Conservation (phyloP, 1,140 invertebrate genomes). For the Pectinophora gossypiella region DNA sequence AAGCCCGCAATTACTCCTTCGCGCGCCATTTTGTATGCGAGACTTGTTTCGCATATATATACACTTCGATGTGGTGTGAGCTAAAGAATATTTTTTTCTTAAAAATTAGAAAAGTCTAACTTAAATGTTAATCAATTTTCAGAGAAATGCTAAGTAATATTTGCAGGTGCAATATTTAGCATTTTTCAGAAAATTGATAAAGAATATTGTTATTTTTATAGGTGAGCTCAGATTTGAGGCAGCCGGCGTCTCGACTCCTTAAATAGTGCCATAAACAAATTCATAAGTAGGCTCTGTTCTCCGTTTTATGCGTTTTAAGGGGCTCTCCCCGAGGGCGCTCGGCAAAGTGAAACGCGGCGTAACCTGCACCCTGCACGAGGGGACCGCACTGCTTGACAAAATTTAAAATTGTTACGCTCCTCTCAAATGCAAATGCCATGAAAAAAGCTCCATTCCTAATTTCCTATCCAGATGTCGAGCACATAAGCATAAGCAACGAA, state of each 20-base stretch:
- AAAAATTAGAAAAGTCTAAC: too few species aligned
- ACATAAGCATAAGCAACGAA: constrained; percentile 5
- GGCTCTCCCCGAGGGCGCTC: constrained; percentile 39
- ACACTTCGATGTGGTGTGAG: too few species aligned
- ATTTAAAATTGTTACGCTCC: constrained; percentile 22
- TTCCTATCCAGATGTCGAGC: not conserved
- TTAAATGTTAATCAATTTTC: too few species aligned
- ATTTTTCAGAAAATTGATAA: too few species aligned
- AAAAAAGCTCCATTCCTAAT: not conserved
- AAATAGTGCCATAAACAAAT: constrained; percentile 70
- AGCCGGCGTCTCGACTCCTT: not conserved
- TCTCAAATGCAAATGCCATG: constrained; percentile 9
- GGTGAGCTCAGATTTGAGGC: too few species aligned
- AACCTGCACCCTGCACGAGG: constrained; percentile 50
- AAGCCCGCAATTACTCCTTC: constrained; percentile 5
- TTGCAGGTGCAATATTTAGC: too few species aligned
- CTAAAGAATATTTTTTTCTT: too few species aligned
- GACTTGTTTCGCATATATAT: too few species aligned
- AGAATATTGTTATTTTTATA: too few species aligned
- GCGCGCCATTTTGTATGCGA: not conserved
- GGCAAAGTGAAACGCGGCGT: constrained; percentile 62
- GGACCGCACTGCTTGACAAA: constrained; percentile 22
- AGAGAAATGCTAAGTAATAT: too few species aligned
- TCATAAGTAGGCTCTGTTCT: constrained; percentile 66
- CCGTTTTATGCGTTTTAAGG: constrained; percentile 68